Evolutionary conservation across 2,888 invertebrate species (phyloP), one percentile per base, ranked within the genome.

Genomic region (Mimas tiliae): DNA sequence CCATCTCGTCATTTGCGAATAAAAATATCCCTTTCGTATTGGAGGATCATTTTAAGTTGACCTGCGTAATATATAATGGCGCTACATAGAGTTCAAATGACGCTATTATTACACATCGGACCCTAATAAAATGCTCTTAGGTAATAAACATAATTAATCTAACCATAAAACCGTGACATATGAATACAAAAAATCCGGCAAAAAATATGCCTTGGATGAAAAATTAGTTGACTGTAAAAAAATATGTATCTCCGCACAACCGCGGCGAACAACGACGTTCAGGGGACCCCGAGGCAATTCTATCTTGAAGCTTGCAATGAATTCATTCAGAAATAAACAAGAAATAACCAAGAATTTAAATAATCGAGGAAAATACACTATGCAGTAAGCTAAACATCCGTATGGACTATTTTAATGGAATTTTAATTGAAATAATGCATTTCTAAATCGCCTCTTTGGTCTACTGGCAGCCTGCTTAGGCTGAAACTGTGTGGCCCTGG

Each of bases 321-420:
- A 78, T 79, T 79, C 72, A 74, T 74, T 78, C 77, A 72, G n/a
- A 74, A 74, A 75, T 72, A 72, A 74, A 76, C 76, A n/a, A n/a
- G n/a, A n/a, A n/a, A n/a, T n/a, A n/a, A n/a, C n/a, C n/a, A n/a
- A n/a, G n/a, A n/a, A n/a, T 78, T 78, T 76, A 72, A 78, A 64
- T 64, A 63, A 53, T 50, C 42, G 66, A 71, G 63, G 64, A 68
- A 68, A 64, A 68, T 64, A 67, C n/a, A n/a, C n/a, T 69, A 70
- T 45, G 4, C 27, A 12, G 14, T 58, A 48, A 48, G 3, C 34
- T 45, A n/a, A n/a, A n/a, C 47, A 48, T 47, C 19, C 45, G 12
- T 3, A 19, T 55, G 34, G 19, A 33, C 11, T 27, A 47, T 16
- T 34, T 47, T 55, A 12, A 11, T 53, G 11, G 19, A 19, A 38